Base-by-base conservation (phyloP, 1,140 invertebrate species). In the Bombus ignitus region DNA sequence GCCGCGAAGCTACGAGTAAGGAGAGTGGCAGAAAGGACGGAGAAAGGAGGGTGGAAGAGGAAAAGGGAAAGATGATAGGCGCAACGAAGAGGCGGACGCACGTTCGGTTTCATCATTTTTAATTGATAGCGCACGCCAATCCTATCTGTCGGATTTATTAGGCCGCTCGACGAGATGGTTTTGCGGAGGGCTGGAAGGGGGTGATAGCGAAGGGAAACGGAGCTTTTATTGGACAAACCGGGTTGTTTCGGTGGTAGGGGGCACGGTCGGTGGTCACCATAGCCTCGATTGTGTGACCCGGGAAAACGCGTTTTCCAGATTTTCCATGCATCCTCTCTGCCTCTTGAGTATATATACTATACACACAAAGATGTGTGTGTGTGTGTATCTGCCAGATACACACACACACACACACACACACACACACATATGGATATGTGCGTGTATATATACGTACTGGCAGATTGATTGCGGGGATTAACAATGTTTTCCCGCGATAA, bases 61-160 rank as follows among this genome's bases (percentile, higher is more conserved):
- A 12, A 28, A 22, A 39, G 35, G 47, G 74, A 44, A 44, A 15
- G 37, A 59, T 28, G 35, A 42, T 80, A 80, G 78, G 79, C 70
- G 70, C 65, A 81, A 85, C 84, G 47, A 37, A 68, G 84, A 75
- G 78, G 84, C 70, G 84, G 84, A 85, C 79, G 84, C 84, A 81
- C 86, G 90, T 88, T 91, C 88, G 90, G 88, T 91, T 93, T 94
- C 92, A 91, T 94, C 93, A 92, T 94, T 94, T 94, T 94, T 94
- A 94, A 94, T 94, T 94, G 94, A 93, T 94, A 92, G 93, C 92
- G 91, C 88, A 91, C 91, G 91, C 91, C 92, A 93, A 93, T 93
- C 92, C 89, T 87, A 90, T 92, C 92, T 87, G 91, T 92, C 91
- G 90, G 93, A 93, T 94, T 94, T 91, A 94, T 94, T 92, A 92